Conservation (phyloP, 2,888 invertebrate genomes). For the Hofmannophila pseudospretella region DNA sequence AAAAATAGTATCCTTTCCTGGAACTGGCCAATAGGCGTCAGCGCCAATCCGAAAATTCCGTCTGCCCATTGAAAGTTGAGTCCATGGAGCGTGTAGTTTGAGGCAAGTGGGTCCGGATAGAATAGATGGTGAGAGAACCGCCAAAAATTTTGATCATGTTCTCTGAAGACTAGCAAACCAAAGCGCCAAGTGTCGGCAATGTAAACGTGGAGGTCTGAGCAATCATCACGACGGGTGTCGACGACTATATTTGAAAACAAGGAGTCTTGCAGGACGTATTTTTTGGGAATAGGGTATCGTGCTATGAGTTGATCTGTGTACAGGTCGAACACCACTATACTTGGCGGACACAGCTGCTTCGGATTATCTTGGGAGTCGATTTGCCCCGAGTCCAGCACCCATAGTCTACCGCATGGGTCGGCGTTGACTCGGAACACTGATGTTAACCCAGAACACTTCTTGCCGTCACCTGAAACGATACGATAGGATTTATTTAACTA, state of each 20-base stretch:
- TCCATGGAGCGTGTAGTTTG: conserved; percentile 85
- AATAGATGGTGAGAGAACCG: conserved; percentile 82
- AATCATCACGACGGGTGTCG: conserved; percentile 78
- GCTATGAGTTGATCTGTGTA: conserved; percentile 79
- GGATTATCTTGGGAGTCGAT: conserved; percentile 81
- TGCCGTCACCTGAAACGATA: conserved; percentile 42
- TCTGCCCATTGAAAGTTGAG: conserved; percentile 90
- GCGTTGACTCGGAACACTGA: conserved; percentile 87
- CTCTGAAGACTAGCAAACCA: conserved; percentile 80
- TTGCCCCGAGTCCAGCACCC: conserved; percentile 89
- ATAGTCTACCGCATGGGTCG: conserved; percentile 86
- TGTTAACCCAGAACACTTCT: conserved; percentile 81
- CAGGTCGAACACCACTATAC: conserved; percentile 85
- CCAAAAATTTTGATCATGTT: conserved; percentile 79
- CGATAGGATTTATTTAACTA: no score
- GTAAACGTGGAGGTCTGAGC: conserved; percentile 81
- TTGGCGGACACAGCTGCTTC: conserved; percentile 84
- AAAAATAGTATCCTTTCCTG: conserved; percentile 84
- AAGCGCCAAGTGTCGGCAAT: conserved; percentile 84
- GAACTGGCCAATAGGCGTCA: conserved; percentile 74
- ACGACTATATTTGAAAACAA: conserved; percentile 83
- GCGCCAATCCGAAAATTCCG: conserved; percentile 86
- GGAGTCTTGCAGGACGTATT: conserved; percentile 81
- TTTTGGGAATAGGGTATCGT: conserved; percentile 80
- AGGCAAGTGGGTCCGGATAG: conserved; percentile 84